Evolutionary conservation across 2,797 vertebrate species (phyloP).

Genomic region (Cryptoprocta ferox): DNA sequence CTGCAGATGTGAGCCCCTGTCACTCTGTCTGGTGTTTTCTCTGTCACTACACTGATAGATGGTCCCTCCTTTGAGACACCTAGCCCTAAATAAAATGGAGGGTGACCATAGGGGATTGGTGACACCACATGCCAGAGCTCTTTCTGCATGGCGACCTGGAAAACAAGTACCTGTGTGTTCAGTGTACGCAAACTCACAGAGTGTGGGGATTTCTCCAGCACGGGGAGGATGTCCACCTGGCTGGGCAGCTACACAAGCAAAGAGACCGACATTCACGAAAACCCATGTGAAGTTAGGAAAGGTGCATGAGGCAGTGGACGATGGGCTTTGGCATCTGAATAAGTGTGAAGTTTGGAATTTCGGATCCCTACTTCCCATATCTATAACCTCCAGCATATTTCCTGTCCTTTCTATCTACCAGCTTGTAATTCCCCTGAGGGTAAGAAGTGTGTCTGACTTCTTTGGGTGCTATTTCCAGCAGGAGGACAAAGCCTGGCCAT

Average conservation of each 20-base stretch:
- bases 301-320: not conserved
- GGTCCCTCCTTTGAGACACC: not conserved
- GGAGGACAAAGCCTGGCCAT: not conserved
- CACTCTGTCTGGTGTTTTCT: too few species aligned
- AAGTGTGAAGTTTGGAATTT: slow-evolving; percentile 22
- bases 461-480: not conserved
- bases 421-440: not conserved
- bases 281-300: not conserved
- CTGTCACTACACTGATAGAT: not conserved
- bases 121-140: not conserved
- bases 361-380: not conserved
- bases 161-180: not conserved
- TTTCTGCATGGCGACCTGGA: not conserved
- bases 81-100: not conserved
- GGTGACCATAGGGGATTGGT: not conserved
- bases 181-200: not conserved
- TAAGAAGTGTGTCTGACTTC: not conserved
- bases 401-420: not conserved
- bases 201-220: not conserved
- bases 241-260: not conserved
- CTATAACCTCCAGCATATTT: not conserved
- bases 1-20: too few species aligned
- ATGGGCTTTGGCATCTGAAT: not conserved
- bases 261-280: not conserved
- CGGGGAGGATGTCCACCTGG: not conserved